phyloP scores from a whole-genome alignment of 37 sponge, comb jelly and placozoan species.

The Cliona cf. orientalis region DNA sequence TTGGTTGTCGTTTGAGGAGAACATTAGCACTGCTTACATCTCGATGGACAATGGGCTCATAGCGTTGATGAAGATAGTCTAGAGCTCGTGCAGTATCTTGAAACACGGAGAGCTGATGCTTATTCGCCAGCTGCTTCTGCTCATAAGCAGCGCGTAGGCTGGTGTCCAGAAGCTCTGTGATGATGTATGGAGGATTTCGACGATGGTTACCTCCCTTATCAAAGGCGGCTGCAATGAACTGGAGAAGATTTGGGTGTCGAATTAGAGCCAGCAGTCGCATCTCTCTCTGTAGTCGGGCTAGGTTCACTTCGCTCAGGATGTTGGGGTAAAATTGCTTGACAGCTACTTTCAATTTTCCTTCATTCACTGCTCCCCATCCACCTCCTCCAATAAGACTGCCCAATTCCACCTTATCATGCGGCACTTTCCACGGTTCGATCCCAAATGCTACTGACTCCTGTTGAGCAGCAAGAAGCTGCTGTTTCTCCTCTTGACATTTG shows the following conservation, averaged over 20 bases:
- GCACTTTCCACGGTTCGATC: conserved; percentile 1
- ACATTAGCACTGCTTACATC: conserved; percentile 84
- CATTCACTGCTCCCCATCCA: conserved; percentile 61
- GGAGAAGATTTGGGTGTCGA: conserved; percentile 69
- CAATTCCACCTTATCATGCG: not conserved
- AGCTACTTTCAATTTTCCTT: conserved; percentile 69
- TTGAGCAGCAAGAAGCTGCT: no score
- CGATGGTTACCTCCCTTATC: conserved; percentile 4
- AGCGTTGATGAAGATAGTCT: conserved; percentile 65
- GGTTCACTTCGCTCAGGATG: conserved; percentile 6
- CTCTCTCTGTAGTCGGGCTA: conserved; percentile 47
- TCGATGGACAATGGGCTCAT: conserved; percentile 75
- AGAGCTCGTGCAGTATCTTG: conserved; percentile 67
- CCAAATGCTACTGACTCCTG: no score
- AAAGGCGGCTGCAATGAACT: conserved; percentile 61
- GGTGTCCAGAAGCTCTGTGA: conserved; percentile 74
- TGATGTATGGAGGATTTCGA: conserved; percentile 32
- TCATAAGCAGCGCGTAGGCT: conserved; percentile 49
- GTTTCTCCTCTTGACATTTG: no score
- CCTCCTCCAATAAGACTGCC: conserved; percentile 52
- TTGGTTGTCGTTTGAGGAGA: conserved; percentile 28
- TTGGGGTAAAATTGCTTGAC: conserved; percentile 62
- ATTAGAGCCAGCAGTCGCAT: conserved; percentile 46
- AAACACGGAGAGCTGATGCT: conserved; percentile 12
- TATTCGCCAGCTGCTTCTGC: not conserved